A percentile compares a stretch with the other conserved stretches of the same genome.
phyloP scores from a whole-genome alignment of 1,140 invertebrate genomes.

The Caenorhabditis inopinata region DNA sequence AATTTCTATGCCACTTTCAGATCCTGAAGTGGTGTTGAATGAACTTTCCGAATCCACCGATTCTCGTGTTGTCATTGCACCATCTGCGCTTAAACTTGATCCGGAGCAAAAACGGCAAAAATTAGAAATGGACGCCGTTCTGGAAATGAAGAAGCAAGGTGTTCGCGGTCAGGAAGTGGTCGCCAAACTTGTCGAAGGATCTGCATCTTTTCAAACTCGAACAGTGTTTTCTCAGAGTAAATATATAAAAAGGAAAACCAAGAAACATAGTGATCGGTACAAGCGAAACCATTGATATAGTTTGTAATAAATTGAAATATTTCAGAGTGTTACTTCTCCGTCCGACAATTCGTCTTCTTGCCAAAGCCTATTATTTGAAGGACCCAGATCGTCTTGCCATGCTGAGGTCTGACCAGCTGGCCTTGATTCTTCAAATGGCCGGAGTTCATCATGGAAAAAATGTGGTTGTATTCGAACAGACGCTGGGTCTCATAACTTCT shows the following conservation, averaged over 20 bases:
- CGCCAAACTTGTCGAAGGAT: slow-evolving; percentile 43
- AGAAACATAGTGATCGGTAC: slow-evolving; percentile 42
- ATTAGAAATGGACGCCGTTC: slow-evolving; percentile 1
- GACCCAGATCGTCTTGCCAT: slow-evolving; percentile 31
- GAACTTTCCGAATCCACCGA: background rate
- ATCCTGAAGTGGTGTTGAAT: background rate
- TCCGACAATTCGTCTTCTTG: slow-evolving; percentile 37
- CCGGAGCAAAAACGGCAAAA: background rate
- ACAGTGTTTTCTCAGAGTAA: slow-evolving; percentile 39
- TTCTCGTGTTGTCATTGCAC: background rate
- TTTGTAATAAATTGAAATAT: background rate
- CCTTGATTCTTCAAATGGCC: slow-evolving; percentile 35
- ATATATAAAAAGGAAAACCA: slow-evolving; percentile 42
- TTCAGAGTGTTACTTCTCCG: slow-evolving; percentile 30
- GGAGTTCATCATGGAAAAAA: slow-evolving; percentile 26
- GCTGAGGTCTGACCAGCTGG: slow-evolving; percentile 27
- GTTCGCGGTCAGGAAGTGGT: background rate
- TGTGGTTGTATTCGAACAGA: slow-evolving; percentile 34
- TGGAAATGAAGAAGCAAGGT: slow-evolving; percentile 37
- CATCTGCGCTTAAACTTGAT: background rate
- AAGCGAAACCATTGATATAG: too few species aligned
- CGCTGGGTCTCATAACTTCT: slow-evolving; percentile 27
- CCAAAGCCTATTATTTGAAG: slow-evolving; percentile 33
- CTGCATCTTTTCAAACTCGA: slow-evolving; percentile 17
- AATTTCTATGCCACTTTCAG: background rate